These are phyloP conservation scores for Caenorhabditis uteleia DNA, from an alignment of 2,888 invertebrate species.

Conservation along the genomic window DNA sequence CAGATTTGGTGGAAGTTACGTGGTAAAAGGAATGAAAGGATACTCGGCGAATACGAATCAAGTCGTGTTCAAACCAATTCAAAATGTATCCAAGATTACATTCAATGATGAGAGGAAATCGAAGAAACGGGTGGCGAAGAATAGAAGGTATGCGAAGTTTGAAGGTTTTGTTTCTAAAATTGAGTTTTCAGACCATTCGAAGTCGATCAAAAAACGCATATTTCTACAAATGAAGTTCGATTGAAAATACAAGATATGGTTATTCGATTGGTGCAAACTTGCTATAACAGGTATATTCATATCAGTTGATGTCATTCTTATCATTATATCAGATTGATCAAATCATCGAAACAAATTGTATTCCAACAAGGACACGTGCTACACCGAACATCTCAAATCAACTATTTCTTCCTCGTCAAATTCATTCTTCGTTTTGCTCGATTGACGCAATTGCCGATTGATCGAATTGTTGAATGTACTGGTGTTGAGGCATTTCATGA, in stretches of 20 bases:
- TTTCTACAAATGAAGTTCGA: conserved; percentile 86
- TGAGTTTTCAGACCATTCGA: conserved; percentile 71
- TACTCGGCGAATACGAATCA: conserved; percentile 80
- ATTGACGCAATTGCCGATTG: conserved; percentile 6
- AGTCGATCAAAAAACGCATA: conserved; percentile 77
- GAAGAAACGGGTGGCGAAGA: conserved; percentile 58
- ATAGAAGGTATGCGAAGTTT: no score
- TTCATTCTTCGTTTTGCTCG: conserved; percentile 30
- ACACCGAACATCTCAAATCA: conserved; percentile 28
- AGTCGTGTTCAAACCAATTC: conserved; percentile 55
- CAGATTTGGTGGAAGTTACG: conserved; percentile 90
- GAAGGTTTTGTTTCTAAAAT: no score
- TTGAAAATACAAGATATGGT: conserved; percentile 92
- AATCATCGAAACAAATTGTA: conserved; percentile 20
- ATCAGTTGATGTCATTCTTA: background rate
- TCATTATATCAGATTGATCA: conserved; percentile 12
- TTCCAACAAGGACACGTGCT: conserved; percentile 25
- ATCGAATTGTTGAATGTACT: conserved; percentile 76
- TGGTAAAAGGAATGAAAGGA: conserved; percentile 89
- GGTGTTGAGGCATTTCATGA: conserved; percentile 89
- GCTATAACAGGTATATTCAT: conserved; percentile 91
- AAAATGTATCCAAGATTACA: conserved; percentile 43
- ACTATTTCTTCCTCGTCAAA: conserved; percentile 35
- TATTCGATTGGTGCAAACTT: conserved; percentile 86
- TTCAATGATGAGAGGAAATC: conserved; percentile 65